phyloP scores from a whole-genome alignment of 1,140 invertebrate genomes.

The Orius insidiosus region DNA sequence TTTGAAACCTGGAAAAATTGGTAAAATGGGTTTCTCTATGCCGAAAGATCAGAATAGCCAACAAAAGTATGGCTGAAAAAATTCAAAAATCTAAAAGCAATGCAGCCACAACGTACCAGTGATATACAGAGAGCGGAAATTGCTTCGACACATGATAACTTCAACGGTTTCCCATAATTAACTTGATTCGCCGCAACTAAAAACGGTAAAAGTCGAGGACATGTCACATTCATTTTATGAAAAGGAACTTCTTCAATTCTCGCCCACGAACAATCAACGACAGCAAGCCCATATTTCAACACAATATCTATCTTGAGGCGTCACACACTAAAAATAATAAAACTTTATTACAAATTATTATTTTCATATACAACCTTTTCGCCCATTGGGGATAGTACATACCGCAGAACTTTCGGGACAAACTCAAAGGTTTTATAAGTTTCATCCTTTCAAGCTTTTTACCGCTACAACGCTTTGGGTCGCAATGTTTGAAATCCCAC shows the following conservation, averaged over 20 bases:
- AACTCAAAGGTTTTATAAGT: conserved; percentile 58
- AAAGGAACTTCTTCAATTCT: conserved; percentile 86
- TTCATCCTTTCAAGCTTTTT: conserved; percentile 69
- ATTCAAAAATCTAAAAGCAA: not conserved
- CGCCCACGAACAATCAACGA: conserved; percentile 99
- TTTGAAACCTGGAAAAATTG: conserved; percentile 38
- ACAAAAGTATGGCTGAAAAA: not conserved
- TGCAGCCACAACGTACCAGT: conserved; percentile 38
- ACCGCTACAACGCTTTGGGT: conserved; percentile 91
- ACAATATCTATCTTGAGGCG: conserved; percentile 70
- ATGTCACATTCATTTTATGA: conserved; percentile 56
- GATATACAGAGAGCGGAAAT: conserved; percentile 87
- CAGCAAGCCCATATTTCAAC: conserved; percentile 66
- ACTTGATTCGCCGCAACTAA: conserved; percentile 95
- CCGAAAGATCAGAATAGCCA: not conserved
- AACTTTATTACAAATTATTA: not conserved
- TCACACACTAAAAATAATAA: conserved; percentile 40
- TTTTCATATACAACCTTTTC: conserved; percentile 32
- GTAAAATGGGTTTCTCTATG: not conserved
- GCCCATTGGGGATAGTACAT: conserved; percentile 79
- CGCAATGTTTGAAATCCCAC: conserved; percentile 96
- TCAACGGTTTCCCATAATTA: conserved; percentile 93
- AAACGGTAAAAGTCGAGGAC: conserved; percentile 85
- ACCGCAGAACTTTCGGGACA: conserved; percentile 72
- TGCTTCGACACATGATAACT: conserved; percentile 96